Conservation (phyloP, 2,113 vertebrate genomes). For the Indicator maculatus region DNA sequence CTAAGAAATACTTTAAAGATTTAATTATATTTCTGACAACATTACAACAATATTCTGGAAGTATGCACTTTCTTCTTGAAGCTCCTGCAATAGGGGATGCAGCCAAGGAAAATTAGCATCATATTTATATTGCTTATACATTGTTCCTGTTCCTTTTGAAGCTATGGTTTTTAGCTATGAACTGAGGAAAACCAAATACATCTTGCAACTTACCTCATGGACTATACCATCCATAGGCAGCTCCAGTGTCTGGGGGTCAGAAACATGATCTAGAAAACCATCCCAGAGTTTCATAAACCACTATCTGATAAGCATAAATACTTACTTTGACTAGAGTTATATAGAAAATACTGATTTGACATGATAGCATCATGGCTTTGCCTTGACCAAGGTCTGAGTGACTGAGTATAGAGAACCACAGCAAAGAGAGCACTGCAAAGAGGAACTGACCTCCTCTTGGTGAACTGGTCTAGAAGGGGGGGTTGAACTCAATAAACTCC, state of each 20-base stretch:
- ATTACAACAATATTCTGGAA: not conserved
- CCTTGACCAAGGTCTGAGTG: not conserved
- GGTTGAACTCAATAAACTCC: too few species aligned
- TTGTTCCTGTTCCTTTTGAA: not conserved
- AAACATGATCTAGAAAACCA: not conserved
- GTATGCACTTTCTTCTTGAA: not conserved
- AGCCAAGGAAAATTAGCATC: not conserved
- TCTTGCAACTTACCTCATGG: not conserved
- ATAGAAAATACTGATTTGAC: not conserved
- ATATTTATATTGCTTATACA: not conserved
- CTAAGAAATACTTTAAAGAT: slow-evolving; percentile 23
- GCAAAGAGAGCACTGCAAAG: not conserved
- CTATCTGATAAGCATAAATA: not conserved
- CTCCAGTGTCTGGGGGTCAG: not conserved
- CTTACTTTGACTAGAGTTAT: not conserved
- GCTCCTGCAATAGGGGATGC: not conserved
- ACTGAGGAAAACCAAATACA: not conserved
- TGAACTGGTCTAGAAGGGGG: too few species aligned
- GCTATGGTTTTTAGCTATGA: not conserved
- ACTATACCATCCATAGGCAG: not conserved
- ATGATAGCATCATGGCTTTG: not conserved
- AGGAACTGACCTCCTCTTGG: not conserved
- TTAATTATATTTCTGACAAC: slow-evolving; percentile 5
- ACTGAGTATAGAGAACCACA: not conserved
- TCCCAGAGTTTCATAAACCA: not conserved